phyloP scores from a whole-genome alignment of 2,888 invertebrate genomes.

The Smittia sp. region DNA sequence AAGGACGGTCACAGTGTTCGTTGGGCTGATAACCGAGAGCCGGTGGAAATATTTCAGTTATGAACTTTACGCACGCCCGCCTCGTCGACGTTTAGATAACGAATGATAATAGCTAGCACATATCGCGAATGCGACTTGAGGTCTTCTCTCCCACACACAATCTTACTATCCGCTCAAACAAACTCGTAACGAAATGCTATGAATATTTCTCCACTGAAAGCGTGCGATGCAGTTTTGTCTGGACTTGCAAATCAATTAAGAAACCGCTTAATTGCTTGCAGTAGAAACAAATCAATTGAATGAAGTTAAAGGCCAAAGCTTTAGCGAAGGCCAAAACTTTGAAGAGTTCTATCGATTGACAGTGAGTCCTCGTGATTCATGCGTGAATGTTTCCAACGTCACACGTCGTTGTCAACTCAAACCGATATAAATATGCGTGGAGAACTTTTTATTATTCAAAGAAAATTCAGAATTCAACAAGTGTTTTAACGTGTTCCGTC shows the following conservation, averaged over 20 bases:
- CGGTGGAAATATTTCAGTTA: neutral
- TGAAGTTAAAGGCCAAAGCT: too few species aligned
- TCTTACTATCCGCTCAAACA: slow-evolving; percentile 24
- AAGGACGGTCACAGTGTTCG: too few species aligned
- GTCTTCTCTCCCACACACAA: slow-evolving; percentile 25
- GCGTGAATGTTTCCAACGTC: too few species aligned
- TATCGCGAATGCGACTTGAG: slow-evolving; percentile 16
- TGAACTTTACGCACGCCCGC: neutral
- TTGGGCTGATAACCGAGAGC: too few species aligned
- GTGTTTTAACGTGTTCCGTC: too few species aligned
- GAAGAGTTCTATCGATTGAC: too few species aligned
- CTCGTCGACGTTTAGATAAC: slow-evolving; percentile 19
- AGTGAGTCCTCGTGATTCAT: too few species aligned
- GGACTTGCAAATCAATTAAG: neutral
- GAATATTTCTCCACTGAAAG: neutral
- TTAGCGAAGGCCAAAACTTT: too few species aligned
- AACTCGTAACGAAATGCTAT: neutral
- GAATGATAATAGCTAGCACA: slow-evolving; percentile 26
- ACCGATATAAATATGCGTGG: too few species aligned
- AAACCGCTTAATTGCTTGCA: neutral
- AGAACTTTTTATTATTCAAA: too few species aligned
- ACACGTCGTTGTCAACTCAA: too few species aligned
- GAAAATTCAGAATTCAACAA: too few species aligned
- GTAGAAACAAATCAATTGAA: neutral
- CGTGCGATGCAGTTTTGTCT: slow-evolving; percentile 7